Evolutionary conservation across 1,140 invertebrate genomes (phyloP), one percentile per base, ranked within the genome.

Genomic region (Globodera rostochiensis): DNA sequence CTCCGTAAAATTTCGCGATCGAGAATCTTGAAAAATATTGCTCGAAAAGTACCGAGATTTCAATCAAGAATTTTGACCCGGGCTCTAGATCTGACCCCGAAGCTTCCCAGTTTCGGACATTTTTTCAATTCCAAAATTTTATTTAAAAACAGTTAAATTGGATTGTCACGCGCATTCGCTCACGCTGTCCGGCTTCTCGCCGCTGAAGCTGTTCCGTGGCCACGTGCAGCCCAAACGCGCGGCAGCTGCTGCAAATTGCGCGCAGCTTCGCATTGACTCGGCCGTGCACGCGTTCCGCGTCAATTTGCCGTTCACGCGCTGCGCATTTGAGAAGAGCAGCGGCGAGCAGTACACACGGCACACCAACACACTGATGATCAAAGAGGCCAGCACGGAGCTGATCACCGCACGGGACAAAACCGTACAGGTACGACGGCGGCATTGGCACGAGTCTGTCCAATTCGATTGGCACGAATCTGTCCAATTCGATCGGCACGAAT

Each of bases 381-480:
- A 71, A 21, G 69, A 71, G 69, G 69, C 25, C 21, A 71, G 69
- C 69, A 71, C 69, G 46, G 69, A 25, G 19, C 69, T 71, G 69
- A 71, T 71, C 69, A 71, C 69, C 9, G 46, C 69, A 45, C 69
- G 69, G 9, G 69, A 71, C 69, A 71, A 71, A 71, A 71, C 46
- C 9, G 69, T 71, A 11, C 69, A 71, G 21, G 69, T 71, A 36
- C 36, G 36, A 3, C 36, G 36, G 36, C 3, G 36, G 46, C 9
- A 36, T 47, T 25, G 25, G n/a, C 25, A 19, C 19, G n/a, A 13
- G n/a, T 25, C 21, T 11, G 25, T 25, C 13, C 60, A 66, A 66
- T 15, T 66, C 60, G n/a, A 21, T 66, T 13, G 60, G 36, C 36
- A 36, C 36, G 36, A 36, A 36, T 2, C 36, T 3, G 36, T 36